Evolutionary conservation across 2,888 invertebrate species (phyloP).

Genomic region (Colostygia pectinataria): DNA sequence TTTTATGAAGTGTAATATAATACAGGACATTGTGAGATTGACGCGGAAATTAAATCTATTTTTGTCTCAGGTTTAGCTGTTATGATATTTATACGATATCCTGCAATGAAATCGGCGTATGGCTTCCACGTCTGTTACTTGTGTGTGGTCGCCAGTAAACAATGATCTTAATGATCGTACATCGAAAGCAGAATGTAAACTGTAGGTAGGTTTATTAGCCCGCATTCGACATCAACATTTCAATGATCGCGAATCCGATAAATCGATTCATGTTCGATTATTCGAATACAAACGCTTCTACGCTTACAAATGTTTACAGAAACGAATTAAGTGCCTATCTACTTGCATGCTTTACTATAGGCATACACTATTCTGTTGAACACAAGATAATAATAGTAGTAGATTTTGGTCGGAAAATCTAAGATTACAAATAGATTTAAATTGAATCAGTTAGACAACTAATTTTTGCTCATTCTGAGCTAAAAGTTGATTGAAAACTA

Average conservation of each 20-base stretch:
- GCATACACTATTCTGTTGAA: too few relatives aligned
- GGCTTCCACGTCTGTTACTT: constrained; percentile 60
- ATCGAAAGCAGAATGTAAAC: constrained; percentile 58
- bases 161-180: constrained; percentile 74
- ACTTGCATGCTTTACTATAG: neutral
- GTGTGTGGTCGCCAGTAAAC: constrained; percentile 78
- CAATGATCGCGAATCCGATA: constrained; percentile 67
- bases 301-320: constrained; percentile 44
- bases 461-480: neutral
- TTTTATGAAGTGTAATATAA: constrained; percentile 26
- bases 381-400: too few relatives aligned
- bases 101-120: constrained; percentile 71
- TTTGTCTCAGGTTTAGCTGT: constrained; percentile 43
- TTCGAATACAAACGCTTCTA: constrained; percentile 48
- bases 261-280: constrained; percentile 55
- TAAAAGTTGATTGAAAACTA: neutral
- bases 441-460: neutral
- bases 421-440: too few relatives aligned
- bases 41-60: constrained; percentile 40
- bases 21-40: constrained; percentile 35
- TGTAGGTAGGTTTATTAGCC: constrained; percentile 69
- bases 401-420: too few relatives aligned
- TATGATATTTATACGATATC: constrained; percentile 76
- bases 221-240: constrained; percentile 70
- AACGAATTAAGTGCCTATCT: too few relatives aligned